Conservation (phyloP, 2,797 vertebrate genomes). For the Rhinella marina region DNA sequence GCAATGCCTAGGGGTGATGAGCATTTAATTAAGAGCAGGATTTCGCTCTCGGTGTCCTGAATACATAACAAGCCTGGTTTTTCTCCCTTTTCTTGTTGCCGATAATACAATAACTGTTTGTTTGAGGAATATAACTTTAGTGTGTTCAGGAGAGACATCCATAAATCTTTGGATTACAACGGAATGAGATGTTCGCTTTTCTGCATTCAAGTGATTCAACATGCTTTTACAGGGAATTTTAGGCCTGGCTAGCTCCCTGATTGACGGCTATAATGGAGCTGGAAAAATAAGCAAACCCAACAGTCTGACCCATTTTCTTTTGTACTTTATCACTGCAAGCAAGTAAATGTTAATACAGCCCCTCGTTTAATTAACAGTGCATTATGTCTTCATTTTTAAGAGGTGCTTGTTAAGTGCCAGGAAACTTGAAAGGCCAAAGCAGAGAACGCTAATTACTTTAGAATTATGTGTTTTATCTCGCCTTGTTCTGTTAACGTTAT, state of each 20-base stretch:
- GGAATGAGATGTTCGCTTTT: constrained; percentile 65
- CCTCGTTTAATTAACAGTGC: constrained; percentile 38
- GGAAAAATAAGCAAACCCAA: constrained; percentile 66
- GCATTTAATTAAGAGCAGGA: constrained; percentile 65
- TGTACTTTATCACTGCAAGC: constrained; percentile 59
- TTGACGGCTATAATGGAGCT: constrained; percentile 71
- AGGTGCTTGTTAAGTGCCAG: constrained; percentile 35
- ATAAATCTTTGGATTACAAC: constrained; percentile 65
- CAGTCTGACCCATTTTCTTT: constrained; percentile 73
- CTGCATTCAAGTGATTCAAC: constrained; percentile 60
- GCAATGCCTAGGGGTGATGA: constrained; percentile 66
- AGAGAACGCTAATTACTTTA: constrained; percentile 43
- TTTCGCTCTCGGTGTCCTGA: constrained; percentile 37
- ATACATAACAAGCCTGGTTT: constrained; percentile 55
- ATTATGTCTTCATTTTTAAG: constrained; percentile 34
- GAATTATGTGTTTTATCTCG: constrained; percentile 35
- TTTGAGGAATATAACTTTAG: constrained; percentile 62
- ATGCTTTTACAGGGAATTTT: constrained; percentile 66
- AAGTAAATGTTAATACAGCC: constrained; percentile 63
- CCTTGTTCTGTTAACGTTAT: constrained; percentile 24
- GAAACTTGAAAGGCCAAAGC: constrained; percentile 32
- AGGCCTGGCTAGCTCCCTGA: constrained; percentile 69
- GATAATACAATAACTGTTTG: constrained; percentile 56
- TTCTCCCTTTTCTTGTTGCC: constrained; percentile 29
- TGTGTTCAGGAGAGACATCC: constrained; percentile 63